Base-by-base conservation (phyloP, 2,797 vertebrate genomes). In the Artibeus jamaicensis region DNA sequence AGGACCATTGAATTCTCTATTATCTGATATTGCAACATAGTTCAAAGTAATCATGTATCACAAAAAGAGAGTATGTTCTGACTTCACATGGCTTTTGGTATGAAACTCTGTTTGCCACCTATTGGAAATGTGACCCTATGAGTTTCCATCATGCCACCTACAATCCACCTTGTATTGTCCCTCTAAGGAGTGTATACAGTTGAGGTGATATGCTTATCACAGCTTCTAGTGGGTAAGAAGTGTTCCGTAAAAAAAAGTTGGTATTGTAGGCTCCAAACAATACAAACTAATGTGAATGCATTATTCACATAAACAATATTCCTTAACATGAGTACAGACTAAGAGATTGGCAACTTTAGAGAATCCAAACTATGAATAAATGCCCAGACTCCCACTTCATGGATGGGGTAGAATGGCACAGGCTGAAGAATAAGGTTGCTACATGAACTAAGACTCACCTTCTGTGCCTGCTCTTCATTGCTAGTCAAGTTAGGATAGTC, bases 381-480 rank as follows among this genome's bases (percentile, higher is more conserved):
- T 48, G 29, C 26, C 15, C 7, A 67, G 48, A 53, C 6, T 46
- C 55, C 57, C n/a, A n/a, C 2, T 79, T 73, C 24, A 18, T 39
- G 11, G 4, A 14, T 22, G n/a, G 9, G 9, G 3, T 2, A 7
- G 22, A 1, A 5, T 12, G 44, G 39, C n/a, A 5, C 16, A 34
- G 55, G 6, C 3, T 26, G 29, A 18, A 39, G 46, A 46, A 6
- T 10, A 12, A 21, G 18, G 16, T 32, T 59, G 53, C 39, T 34
- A 1, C 8, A 14, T 29, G 12, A 21, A 29, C 29, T 1, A 8
- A 3, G 46, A 14, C 3, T 1, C 6, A 11, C 8, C 32, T 21
- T 57, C 26, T n/a, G 24, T n/a, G 18, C 11, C 37, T 42, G 21
- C 22, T 34, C 10, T 15, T 2, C 4, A n/a, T 21, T 6, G 0